These are phyloP conservation scores for Anisognathus igniventris DNA, from an alignment of 2,797 vertebrate genomes.

Conservation along the genomic window DNA sequence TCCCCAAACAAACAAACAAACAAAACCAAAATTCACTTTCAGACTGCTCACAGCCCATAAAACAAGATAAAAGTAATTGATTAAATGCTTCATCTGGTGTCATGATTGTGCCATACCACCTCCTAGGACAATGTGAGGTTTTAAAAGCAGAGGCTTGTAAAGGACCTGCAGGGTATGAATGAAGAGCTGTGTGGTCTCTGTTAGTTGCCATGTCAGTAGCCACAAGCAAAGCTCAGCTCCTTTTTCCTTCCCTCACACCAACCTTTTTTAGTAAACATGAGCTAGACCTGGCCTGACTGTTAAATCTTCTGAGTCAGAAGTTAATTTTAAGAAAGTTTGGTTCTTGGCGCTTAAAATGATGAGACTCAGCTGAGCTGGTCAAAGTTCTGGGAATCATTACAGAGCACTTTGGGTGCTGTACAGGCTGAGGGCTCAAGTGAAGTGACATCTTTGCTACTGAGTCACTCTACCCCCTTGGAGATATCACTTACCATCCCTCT, in stretches of 20 bases:
- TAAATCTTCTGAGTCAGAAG: neutral
- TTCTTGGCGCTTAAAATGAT: neutral
- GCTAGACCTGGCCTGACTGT: neutral
- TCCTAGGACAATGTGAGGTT: neutral
- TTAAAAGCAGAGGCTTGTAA: neutral
- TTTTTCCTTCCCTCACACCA: neutral
- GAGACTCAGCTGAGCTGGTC: neutral
- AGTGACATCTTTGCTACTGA: neutral
- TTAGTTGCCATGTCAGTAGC: neutral
- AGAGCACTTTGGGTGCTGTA: neutral
- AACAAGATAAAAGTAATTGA: neutral
- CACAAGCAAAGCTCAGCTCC: neutral
- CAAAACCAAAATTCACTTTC: neutral
- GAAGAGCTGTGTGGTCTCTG: neutral
- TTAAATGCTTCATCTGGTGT: neutral
- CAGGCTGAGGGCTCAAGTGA: neutral
- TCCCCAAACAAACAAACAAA: no score
- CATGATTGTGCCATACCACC: neutral
- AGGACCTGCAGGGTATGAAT: neutral
- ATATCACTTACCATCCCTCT: neutral
- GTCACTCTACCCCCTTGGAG: neutral
- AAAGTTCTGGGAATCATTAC: neutral
- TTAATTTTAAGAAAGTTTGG: neutral
- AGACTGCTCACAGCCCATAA: neutral
- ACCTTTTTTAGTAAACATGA: neutral